Evolutionary conservation across 2,797 vertebrate species (phyloP).

Genomic region (Neosalanx taihuensis): DNA sequence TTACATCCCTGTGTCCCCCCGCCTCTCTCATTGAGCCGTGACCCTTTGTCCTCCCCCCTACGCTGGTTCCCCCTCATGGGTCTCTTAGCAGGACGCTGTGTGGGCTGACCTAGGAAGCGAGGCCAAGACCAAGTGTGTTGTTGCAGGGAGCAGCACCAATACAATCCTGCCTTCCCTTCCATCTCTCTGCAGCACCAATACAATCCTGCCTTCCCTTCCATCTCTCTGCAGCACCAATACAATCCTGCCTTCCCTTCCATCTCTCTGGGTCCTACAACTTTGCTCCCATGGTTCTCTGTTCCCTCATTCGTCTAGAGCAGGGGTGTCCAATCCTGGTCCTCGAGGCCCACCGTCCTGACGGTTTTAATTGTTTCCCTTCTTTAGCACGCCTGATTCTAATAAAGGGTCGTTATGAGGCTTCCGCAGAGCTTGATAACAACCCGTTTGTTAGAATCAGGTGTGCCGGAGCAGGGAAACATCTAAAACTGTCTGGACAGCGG

Average conservation of each 20-base stretch:
- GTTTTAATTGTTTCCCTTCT: no score
- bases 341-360: no score
- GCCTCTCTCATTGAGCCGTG: neutral
- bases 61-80: conserved; percentile 2
- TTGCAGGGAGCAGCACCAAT: neutral
- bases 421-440: no score
- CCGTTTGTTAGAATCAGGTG: no score
- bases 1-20: neutral
- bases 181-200: neutral
- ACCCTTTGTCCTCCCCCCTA: neutral
- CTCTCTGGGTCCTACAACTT: neutral
- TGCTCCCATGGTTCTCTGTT: neutral
- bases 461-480: no score
- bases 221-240: neutral
- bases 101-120: conserved; percentile 17
- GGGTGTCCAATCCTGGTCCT: no score
- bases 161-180: neutral
- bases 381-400: no score
- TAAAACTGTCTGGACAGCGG: no score
- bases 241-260: neutral
- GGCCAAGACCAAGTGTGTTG: conserved; percentile 1
- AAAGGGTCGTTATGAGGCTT: no score
- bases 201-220: neutral
- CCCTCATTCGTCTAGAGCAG: neutral
- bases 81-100: conserved; percentile 23